phyloP scores from a whole-genome alignment of 2,888 invertebrate species.

The Panopea generosa region DNA sequence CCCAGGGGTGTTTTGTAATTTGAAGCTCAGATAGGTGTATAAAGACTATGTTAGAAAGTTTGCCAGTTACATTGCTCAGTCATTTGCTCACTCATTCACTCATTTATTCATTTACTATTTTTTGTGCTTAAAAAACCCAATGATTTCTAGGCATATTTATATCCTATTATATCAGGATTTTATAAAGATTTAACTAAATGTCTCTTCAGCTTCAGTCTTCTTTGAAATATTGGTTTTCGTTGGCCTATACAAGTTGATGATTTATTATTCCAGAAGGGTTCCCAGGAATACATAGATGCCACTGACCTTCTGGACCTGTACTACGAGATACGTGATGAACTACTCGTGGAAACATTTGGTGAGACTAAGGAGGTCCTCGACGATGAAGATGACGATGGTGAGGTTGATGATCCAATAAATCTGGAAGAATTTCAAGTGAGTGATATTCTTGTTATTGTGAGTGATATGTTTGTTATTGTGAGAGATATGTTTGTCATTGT shows the following conservation, averaged over 20 bases:
- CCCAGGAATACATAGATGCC: constrained; percentile 95
- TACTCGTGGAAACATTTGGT: constrained; percentile 84
- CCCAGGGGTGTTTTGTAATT: no score
- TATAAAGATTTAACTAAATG: no score
- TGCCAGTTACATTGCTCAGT: no score
- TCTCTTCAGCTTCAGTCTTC: background rate
- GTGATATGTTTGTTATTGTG: no score
- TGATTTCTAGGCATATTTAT: background rate
- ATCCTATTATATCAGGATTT: background rate
- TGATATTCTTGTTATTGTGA: no score
- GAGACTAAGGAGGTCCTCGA: constrained; percentile 63
- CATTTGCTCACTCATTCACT: no score
- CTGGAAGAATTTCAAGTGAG: constrained; percentile 46
- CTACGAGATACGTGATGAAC: constrained; percentile 87
- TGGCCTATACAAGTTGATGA: no score
- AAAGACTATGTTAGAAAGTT: no score
- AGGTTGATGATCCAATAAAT: constrained; percentile 41
- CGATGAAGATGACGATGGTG: constrained; percentile 82
- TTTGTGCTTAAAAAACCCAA: background rate
- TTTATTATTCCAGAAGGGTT: constrained; percentile 89
- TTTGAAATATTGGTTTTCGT: no score
- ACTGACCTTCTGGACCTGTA: constrained; percentile 95
- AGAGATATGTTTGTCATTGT: no score
- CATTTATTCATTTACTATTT: no score
- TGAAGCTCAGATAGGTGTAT: no score